Evolutionary conservation across 2,797 vertebrate species (phyloP).

Genomic region (Acanthopagrus latus): DNA sequence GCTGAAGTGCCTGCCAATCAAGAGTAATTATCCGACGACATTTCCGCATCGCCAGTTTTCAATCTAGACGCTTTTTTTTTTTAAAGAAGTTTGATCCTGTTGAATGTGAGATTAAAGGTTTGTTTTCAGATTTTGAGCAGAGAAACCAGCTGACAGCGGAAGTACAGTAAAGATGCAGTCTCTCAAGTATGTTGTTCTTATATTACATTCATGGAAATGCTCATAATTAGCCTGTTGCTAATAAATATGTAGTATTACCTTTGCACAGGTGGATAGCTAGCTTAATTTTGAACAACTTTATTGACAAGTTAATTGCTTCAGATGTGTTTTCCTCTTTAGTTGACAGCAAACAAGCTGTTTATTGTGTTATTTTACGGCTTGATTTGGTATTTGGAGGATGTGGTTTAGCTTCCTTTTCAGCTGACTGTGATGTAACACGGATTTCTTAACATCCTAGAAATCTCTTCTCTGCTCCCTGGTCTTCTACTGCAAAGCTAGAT

Average conservation of each 20-base stretch:
- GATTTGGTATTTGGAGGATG: not conserved
- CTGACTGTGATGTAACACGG: not conserved
- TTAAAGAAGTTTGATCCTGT: not conserved
- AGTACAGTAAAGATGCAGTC: slow-evolving; percentile 39
- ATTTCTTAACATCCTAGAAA: slow-evolving; percentile 74
- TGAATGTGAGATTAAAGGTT: not conserved
- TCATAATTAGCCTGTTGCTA: too few relatives aligned
- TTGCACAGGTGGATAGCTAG: not conserved
- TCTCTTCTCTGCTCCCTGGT: slow-evolving; percentile 77
- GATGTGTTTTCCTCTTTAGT: not conserved
- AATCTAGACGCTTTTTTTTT: accelerated
- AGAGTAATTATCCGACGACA: accelerated
- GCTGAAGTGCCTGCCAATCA: slow-evolving; percentile 5
- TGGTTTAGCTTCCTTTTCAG: not conserved
- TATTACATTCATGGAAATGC: not conserved
- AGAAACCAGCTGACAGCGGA: not conserved
- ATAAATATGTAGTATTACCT: not conserved
- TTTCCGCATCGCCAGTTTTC: slow-evolving; percentile 34
- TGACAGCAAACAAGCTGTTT: not conserved
- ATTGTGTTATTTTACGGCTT: too few relatives aligned
- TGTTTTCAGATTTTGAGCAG: not conserved
- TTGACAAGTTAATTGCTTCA: not conserved
- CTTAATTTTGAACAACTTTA: not conserved
- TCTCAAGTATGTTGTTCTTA: slow-evolving; percentile 53
- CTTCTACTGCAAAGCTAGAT: slow-evolving; percentile 70